phyloP scores from a whole-genome alignment of 2,888 invertebrate genomes.

The Endomychus coccineus region DNA sequence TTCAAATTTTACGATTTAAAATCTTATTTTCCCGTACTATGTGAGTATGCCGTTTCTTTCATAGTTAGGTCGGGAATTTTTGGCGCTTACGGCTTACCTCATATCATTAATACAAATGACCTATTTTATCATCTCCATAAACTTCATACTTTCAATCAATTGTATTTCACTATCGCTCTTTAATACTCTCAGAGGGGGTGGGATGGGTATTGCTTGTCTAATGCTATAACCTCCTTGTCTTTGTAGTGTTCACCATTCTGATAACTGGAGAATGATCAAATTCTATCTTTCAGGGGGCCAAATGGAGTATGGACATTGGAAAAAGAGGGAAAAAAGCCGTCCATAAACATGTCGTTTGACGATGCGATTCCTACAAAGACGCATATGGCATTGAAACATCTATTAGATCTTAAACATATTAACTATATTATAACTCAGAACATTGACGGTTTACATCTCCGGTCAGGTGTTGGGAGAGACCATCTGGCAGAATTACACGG shows the following conservation, averaged over 20 bases:
- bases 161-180: no score
- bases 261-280: no score
- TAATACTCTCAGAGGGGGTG: background rate
- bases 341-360: slow-evolving; percentile 77
- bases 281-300: slow-evolving; percentile 66
- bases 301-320: slow-evolving; percentile 97
- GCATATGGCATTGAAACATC: slow-evolving; percentile 83
- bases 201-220: background rate
- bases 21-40: no score
- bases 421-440: slow-evolving; percentile 94
- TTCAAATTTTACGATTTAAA: no score
- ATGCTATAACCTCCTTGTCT: no score
- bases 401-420: slow-evolving; percentile 65
- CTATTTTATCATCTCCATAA: no score
- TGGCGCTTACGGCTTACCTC: no score
- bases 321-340: slow-evolving; percentile 77
- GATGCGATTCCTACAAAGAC: slow-evolving; percentile 88
- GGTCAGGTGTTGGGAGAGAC: slow-evolving; percentile 76
- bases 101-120: no score
- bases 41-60: no score
- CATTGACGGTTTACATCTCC: slow-evolving; percentile 93
- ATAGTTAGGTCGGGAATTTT: no score
- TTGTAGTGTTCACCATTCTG: no score
- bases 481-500: slow-evolving; percentile 91
- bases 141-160: no score